Base-by-base conservation (phyloP, 2,113 vertebrate genomes). In the Polypterus bichir region DNA sequence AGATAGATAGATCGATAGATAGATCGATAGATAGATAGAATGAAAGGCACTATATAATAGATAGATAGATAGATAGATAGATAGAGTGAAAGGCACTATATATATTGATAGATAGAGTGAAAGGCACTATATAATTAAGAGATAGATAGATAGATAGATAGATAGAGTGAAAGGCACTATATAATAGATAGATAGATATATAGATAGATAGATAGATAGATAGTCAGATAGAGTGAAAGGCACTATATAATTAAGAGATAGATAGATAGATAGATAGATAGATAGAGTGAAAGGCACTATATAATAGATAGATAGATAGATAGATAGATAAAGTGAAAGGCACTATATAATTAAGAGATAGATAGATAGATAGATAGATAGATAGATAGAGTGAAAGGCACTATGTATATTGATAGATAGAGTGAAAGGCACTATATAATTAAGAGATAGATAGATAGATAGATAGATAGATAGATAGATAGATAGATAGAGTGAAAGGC, bases 11-110 rank as follows among this genome's bases (percentile, higher is more conserved):
- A 57, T 66, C 62, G 61, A 65, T 46, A 45, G 63, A 60, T 57
- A 49, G 58, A 62, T 51, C 64, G 63, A 52, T 59, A 47, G 68
- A 71, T 66, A 73, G 71, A 75, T 66, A n/a, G n/a, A n/a, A 67
- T 64, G 68, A 57, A 52, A 46, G 59, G 53, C 65, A 55, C 59
- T 46, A 54, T 65, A 64, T 67, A 46, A 64, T 71, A n/a, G n/a
- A 68, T 64, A 56, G 56, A 59, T 46, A 3, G 59, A 59, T 10
- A 47, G n/a, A 60, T 9, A 60, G 4, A 60, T 44, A 11, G 7
- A 60, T 46, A 60, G 5, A 60, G 27, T n/a, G n/a, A n/a, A n/a
- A n/a, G n/a, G n/a, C n/a, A n/a, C n/a, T n/a, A n/a, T n/a, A n/a
- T n/a, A n/a, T n/a, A n/a, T n/a, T n/a, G n/a, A n/a, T n/a, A n/a